These are phyloP conservation scores for Sialia sialis DNA, from an alignment of 2,113 vertebrate genomes.

Conservation along the genomic window DNA sequence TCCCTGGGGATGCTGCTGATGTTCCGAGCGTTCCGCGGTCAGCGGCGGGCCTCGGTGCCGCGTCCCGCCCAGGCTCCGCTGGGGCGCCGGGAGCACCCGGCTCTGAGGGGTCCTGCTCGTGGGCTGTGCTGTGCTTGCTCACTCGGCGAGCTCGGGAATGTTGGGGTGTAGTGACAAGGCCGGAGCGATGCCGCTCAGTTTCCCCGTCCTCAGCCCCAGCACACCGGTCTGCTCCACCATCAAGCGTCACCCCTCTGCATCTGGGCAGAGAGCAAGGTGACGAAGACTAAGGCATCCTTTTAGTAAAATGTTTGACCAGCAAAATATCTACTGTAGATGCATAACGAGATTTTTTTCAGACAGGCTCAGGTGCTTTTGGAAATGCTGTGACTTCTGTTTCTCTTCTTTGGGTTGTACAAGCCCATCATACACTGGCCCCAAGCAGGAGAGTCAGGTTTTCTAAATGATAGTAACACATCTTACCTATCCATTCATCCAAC, in stretches of 20 bases:
- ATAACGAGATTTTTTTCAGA: neutral
- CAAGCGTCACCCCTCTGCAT: fast-evolving
- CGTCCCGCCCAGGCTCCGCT: neutral
- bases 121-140: neutral
- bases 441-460: neutral
- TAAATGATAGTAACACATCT: neutral
- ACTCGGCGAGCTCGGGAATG: fast-evolving
- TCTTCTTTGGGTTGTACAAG: neutral
- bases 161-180: neutral
- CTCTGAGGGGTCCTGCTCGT: neutral
- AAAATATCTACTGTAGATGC: fast-evolving
- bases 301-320: neutral
- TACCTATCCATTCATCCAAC: fast-evolving
- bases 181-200: fast-evolving
- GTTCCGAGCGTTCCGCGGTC: neutral
- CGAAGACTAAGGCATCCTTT: neutral
- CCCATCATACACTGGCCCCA: fast-evolving
- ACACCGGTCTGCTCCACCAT: fast-evolving
- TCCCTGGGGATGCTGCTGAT: neutral
- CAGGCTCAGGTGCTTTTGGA: neutral
- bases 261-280: neutral
- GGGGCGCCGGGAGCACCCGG: neutral
- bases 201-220: fast-evolving
- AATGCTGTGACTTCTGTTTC: neutral
- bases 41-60: neutral